phyloP scores from a whole-genome alignment of 30 jellyfish, hydroid and myxozoan genomes.

The Chironex yamaguchii region DNA sequence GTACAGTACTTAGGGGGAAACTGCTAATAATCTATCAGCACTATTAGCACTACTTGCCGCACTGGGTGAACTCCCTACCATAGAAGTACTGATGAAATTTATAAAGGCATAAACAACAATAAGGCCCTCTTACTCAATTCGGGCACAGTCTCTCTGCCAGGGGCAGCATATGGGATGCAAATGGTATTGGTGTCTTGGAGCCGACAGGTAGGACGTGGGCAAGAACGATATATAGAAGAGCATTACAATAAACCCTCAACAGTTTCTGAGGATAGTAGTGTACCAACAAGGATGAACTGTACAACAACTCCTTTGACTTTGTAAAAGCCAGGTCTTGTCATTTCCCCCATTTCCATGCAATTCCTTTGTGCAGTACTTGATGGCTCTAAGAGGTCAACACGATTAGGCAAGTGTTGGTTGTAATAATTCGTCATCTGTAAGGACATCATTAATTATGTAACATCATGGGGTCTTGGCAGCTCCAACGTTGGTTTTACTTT shows the following conservation, averaged over 20 bases:
- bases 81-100: too few species aligned
- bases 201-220: too few species aligned
- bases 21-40: too few species aligned
- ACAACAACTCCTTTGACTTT: not conserved
- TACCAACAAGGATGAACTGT: not conserved
- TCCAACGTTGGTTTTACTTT: slow-evolving; percentile 15
- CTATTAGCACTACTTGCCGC: too few species aligned
- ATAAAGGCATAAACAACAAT: too few species aligned
- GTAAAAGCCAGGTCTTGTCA: not conserved
- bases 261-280: slow-evolving; percentile 45
- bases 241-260: slow-evolving; percentile 11
- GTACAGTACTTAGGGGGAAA: too few species aligned
- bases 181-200: slow-evolving; percentile 37
- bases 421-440: slow-evolving; percentile 38
- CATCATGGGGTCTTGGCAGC: slow-evolving; percentile 29
- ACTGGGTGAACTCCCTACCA: too few species aligned
- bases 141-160: too few species aligned
- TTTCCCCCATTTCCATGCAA: slow-evolving; percentile 25
- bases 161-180: too few species aligned
- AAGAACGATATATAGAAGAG: slow-evolving; percentile 55
- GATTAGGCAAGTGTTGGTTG: slow-evolving; percentile 9
- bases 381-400: slow-evolving; percentile 29
- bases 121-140: too few species aligned
- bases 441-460: slow-evolving; percentile 26
- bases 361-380: not conserved